A percentile compares a stretch with the other conserved stretches of the same genome.
Evolutionary conservation across 2,888 invertebrate species (phyloP).

Genomic region (Helicoverpa assulta): DNA sequence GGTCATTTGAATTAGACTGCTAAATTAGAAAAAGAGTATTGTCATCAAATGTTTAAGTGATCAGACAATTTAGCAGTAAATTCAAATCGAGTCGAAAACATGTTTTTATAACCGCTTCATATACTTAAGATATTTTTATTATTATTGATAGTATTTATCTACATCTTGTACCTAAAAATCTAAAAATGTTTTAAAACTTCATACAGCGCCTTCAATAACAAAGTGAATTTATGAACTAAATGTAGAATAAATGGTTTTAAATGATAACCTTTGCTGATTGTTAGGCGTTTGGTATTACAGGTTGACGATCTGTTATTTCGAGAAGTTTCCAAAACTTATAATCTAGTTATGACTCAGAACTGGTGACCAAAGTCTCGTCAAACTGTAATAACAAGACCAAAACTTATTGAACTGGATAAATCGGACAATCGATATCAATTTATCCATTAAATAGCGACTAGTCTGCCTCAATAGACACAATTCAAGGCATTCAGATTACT

Average conservation of each 20-base stretch:
- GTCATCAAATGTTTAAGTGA: slow-evolving; percentile 13
- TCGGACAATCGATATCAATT: slow-evolving; percentile 53
- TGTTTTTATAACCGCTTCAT: slow-evolving; percentile 60
- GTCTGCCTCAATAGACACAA: slow-evolving; percentile 46
- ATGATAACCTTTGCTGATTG: slow-evolving; percentile 2
- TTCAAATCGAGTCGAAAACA: slow-evolving; percentile 27
- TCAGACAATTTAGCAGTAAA: slow-evolving; percentile 33
- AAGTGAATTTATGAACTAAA: slow-evolving; percentile 38
- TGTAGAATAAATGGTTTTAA: slow-evolving; percentile 35
- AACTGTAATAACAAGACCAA: slow-evolving; percentile 20
- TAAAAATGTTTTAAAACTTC: slow-evolving; percentile 36
- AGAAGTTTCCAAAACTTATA: slow-evolving; percentile 39
- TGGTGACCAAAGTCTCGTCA: slow-evolving; percentile 21
- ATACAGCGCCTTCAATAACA: slow-evolving; percentile 42
- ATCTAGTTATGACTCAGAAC: slow-evolving; percentile 15
- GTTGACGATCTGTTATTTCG: slow-evolving; percentile 7
- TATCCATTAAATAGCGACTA: slow-evolving; percentile 40
- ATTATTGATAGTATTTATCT: slow-evolving; percentile 56
- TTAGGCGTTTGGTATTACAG: slow-evolving; percentile 37
- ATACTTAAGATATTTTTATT: slow-evolving; percentile 59
- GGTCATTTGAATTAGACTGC: slow-evolving; percentile 39
- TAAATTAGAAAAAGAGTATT: slow-evolving; percentile 20
- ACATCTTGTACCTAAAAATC: slow-evolving; percentile 59
- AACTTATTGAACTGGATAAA: slow-evolving; percentile 40
- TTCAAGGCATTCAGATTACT: slow-evolving; percentile 51